Evolutionary conservation across 1,140 invertebrate genomes (phyloP), one percentile per base, ranked within the genome.

Genomic region (Cydia strobilella): DNA sequence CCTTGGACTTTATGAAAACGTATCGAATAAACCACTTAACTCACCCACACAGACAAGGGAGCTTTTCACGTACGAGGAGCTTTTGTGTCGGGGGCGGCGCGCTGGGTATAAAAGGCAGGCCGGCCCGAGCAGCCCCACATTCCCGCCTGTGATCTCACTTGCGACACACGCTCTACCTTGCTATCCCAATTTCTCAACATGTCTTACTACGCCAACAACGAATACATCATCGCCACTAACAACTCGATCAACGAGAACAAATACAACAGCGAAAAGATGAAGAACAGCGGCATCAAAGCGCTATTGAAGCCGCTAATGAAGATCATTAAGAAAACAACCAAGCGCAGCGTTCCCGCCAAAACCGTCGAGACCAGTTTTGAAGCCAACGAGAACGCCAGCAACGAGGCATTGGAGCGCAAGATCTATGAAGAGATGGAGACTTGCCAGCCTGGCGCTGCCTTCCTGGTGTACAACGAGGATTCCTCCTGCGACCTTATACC

Each of bases 361-460:
- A 92, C 82, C 76, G 87, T 90, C 84, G 92, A 90, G 84, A 88
- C 93, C 85, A 87, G 93, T 84, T 82, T 87, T 83, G 95, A 96
- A 82, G 94, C 94, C 75, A 93, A 94, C 45, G 94, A 95, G 81
- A 95, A 95, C 84, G 84, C 91, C 73, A 94, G 94, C 81, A 95
- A 95, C 86, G 95, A 95, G 83, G 90, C 94, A 54, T 81, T 95
- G 79, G 95, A 95, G 81, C 93, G 94, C 79, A 93, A 94, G 48
- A 93, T 95, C 72, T 94, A 94, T 83, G 93, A 93, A 74, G 94
- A 95, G 79, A 94, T 95, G 80, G 93, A 94, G 42, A 80, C 91
- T 18, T 95, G 95, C 84, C 93, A 94, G 76, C 89, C 93, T 18
- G 93, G 93, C 76, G 92, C 94, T 15, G 95, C 94, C 4, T 94